phyloP scores from a whole-genome alignment of 2,113 vertebrate species.

The Vulpes vulpes region DNA sequence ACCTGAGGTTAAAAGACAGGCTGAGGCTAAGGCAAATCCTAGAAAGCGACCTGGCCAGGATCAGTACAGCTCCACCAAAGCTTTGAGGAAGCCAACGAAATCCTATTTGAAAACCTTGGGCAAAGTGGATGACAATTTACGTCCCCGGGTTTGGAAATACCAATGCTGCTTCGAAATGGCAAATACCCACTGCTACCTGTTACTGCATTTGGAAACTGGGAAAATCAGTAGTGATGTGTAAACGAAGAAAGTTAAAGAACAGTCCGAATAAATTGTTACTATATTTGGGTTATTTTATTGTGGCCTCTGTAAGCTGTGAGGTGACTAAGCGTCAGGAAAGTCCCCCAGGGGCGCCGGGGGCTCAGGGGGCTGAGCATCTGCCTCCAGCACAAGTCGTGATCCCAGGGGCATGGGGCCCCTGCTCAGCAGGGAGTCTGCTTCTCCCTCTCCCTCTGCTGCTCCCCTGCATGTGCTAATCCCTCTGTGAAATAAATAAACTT shows the following conservation, averaged over 20 bases:
- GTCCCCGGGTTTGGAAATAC: not conserved
- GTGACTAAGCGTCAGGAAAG: not conserved
- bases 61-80: not conserved
- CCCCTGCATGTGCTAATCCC: no score
- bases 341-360: no score
- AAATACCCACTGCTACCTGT: not conserved
- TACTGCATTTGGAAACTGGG: not conserved
- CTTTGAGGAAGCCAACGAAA: not conserved
- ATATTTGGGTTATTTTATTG: slow-evolving; percentile 7
- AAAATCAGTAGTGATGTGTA: not conserved
- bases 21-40: not conserved
- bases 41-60: not conserved
- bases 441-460: no score
- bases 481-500: no score
- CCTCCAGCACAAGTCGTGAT: no score
- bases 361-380: no score
- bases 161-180: not conserved
- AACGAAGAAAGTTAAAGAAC: not conserved
- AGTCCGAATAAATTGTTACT: not conserved
- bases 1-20: not conserved
- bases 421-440: no score
- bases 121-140: not conserved
- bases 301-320: not conserved
- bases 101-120: not conserved
- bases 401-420: no score